Evolutionary conservation across 2,113 vertebrate genomes (phyloP).

Genomic region (Lutjanus erythropterus): DNA sequence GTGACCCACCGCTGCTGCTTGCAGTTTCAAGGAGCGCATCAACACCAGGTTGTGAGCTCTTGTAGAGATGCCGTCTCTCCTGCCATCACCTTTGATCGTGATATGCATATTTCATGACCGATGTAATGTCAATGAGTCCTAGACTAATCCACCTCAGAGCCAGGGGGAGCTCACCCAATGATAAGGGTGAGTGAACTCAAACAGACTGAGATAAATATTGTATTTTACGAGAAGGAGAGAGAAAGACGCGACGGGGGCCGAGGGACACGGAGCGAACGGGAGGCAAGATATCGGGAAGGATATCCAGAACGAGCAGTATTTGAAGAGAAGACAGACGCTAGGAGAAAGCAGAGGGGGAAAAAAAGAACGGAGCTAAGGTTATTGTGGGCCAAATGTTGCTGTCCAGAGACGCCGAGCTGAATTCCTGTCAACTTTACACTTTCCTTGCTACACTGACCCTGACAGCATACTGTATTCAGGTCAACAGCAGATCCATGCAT

Average conservation of each 20-base stretch:
- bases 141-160: constrained; percentile 78
- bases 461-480: constrained; percentile 47
- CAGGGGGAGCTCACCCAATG: constrained; percentile 74
- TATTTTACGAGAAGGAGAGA: constrained; percentile 69
- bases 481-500: constrained; percentile 62
- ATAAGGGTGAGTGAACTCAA: constrained; percentile 82
- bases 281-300: constrained; percentile 60
- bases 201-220: constrained; percentile 80
- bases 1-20: constrained; percentile 6
- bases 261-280: constrained; percentile 51
- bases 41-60: constrained; percentile 60
- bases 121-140: constrained; percentile 84
- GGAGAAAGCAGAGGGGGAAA: not conserved
- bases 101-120: constrained; percentile 85
- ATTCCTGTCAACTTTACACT: constrained; percentile 46
- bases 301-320: constrained; percentile 33
- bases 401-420: constrained; percentile 42
- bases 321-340: constrained; percentile 36
- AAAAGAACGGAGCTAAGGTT: constrained; percentile 14
- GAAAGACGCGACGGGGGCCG: constrained; percentile 56
- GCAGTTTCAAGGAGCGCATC: constrained; percentile 66
- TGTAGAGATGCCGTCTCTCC: constrained; percentile 70
- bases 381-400: constrained; percentile 55
- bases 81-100: constrained; percentile 80
- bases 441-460: constrained; percentile 43